These are phyloP conservation scores for Quadriops clusia DNA, from an alignment of 2,888 invertebrate genomes.

Conservation along the genomic window DNA sequence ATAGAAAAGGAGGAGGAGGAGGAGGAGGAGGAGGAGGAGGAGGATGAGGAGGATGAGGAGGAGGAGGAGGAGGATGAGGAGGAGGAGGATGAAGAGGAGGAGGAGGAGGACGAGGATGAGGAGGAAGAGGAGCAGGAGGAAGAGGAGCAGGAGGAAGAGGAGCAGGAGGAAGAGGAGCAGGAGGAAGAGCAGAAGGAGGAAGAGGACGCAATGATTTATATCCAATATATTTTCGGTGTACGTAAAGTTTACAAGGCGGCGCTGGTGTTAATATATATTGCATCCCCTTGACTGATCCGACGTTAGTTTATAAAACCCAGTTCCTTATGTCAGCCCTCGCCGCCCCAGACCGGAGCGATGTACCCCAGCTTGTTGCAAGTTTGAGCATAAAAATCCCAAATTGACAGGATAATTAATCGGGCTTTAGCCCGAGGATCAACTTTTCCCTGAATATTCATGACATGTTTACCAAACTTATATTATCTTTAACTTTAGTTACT, in stretches of 20 bases:
- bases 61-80: constrained; percentile 1
- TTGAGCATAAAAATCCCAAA: too few species aligned
- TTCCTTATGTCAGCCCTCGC: too few species aligned
- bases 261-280: too few species aligned
- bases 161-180: background rate
- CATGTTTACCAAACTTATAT: constrained; percentile 36
- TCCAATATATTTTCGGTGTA: too few species aligned
- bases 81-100: constrained; percentile 1
- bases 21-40: background rate
- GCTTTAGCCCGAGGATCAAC: constrained; percentile 16
- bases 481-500: constrained; percentile 35
- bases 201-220: too few species aligned
- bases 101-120: constrained; percentile 1
- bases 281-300: too few species aligned
- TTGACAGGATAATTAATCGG: constrained; percentile 19
- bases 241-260: too few species aligned
- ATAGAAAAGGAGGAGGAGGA: constrained; percentile 1
- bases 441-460: constrained; percentile 32
- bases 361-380: too few species aligned
- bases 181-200: constrained; percentile 1
- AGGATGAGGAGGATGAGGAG: background rate
- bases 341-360: too few species aligned
- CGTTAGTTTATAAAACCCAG: too few species aligned
- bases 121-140: constrained; percentile 1
- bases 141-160: background rate